A percentile compares a stretch with the other conserved stretches of the same genome.
These are phyloP conservation scores for Reticulitermes lucifugus DNA, from an alignment of 2,888 invertebrate genomes.

Conservation along the genomic window DNA sequence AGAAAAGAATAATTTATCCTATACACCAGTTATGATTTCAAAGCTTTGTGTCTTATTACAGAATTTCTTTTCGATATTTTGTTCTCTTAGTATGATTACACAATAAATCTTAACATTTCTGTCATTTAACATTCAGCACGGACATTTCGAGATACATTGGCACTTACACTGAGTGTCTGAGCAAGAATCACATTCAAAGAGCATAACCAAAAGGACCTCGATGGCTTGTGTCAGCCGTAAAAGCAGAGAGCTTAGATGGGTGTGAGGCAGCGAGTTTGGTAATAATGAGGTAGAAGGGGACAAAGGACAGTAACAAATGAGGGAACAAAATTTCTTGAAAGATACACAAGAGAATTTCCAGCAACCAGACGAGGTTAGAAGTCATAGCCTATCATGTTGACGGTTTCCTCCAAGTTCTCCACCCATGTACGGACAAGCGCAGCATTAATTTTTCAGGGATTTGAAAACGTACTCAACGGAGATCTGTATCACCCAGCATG, in stretches of 20 bases:
- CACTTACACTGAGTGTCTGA: neutral
- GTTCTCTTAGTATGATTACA: too few relatives aligned
- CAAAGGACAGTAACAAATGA: conserved; percentile 37
- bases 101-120: neutral
- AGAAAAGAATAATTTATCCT: too few relatives aligned
- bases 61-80: too few relatives aligned
- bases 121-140: neutral
- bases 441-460: too few relatives aligned
- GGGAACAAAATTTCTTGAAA: conserved; percentile 22
- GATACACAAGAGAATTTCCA: conserved; percentile 16
- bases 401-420: too few relatives aligned
- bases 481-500: too few relatives aligned
- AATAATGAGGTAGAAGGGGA: conserved; percentile 24
- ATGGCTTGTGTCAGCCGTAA: neutral
- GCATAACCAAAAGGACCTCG: neutral
- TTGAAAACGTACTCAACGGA: too few relatives aligned
- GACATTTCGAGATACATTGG: neutral
- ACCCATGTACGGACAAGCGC: too few relatives aligned
- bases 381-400: neutral
- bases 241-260: neutral
- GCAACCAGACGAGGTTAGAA: neutral
- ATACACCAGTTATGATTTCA: too few relatives aligned
- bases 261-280: neutral
- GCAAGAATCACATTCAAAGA: neutral
- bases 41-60: too few relatives aligned